Percentiles rank a stretch among this genome's conserved stretches.
These are phyloP conservation scores for Drosophila anceps DNA, from an alignment of 2,888 invertebrate genomes.

Conservation along the genomic window DNA sequence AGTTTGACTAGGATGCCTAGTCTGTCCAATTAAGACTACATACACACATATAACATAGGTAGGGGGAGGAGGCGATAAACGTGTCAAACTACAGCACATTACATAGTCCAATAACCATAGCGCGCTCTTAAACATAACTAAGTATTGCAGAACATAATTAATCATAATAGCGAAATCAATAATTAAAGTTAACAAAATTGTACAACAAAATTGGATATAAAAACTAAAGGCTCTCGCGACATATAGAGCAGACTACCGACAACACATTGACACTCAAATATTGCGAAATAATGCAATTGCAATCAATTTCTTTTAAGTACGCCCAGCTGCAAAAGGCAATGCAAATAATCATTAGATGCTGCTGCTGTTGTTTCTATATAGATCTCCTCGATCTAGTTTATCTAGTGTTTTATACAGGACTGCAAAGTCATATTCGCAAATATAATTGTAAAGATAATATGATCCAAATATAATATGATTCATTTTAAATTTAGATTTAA, in stretches of 20 bases:
- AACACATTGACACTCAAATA: neutral
- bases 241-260: slow-evolving; percentile 16
- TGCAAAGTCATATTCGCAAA: neutral
- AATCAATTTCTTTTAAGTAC: slow-evolving; percentile 13
- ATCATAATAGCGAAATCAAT: slow-evolving; percentile 66
- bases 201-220: slow-evolving; percentile 63
- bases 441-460: neutral
- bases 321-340: neutral
- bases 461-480: neutral
- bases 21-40: slow-evolving; percentile 39
- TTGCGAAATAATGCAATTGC: neutral
- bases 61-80: slow-evolving; percentile 3
- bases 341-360: neutral
- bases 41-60: slow-evolving; percentile 50
- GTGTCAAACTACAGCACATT: slow-evolving; percentile 42
- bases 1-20: slow-evolving; percentile 66
- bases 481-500: neutral
- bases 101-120: slow-evolving; percentile 72
- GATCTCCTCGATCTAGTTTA: too few relatives aligned
- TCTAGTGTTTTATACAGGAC: neutral
- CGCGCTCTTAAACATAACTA: slow-evolving; percentile 57
- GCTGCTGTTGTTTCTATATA: neutral
- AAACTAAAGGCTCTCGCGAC: slow-evolving; percentile 39
- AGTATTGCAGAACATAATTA: slow-evolving; percentile 53
- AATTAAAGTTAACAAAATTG: slow-evolving; percentile 48